Evolutionary conservation across 2,888 invertebrate species (phyloP).

Genomic region (Trichogramma evanescens): DNA sequence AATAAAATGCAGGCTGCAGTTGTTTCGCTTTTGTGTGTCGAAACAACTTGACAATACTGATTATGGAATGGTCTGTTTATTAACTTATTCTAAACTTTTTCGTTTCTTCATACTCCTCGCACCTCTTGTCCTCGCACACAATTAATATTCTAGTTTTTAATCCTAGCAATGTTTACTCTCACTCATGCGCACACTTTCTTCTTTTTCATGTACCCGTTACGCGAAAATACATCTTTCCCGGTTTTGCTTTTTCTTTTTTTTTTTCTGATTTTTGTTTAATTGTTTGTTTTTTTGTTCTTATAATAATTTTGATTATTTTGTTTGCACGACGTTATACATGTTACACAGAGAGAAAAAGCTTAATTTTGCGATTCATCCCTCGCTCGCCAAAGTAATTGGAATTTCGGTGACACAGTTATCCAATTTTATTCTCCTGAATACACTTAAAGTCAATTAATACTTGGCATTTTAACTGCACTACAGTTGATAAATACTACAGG

Average conservation of each 20-base stretch:
- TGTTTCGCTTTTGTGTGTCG: not conserved
- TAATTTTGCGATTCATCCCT: not conserved
- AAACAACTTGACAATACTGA: conserved; percentile 39
- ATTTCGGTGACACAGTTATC: no score
- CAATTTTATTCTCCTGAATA: no score
- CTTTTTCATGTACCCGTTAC: not conserved
- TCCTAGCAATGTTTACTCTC: not conserved
- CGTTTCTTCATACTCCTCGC: not conserved
- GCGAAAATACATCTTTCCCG: no score
- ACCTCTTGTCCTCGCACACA: not conserved
- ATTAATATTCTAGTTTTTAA: not conserved
- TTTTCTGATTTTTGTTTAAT: not conserved
- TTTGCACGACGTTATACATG: not conserved
- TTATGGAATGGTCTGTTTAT: conserved; percentile 42
- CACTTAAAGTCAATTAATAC: no score
- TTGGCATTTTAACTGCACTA: no score
- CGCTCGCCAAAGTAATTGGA: no score
- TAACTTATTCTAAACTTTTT: not conserved
- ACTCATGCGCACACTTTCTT: not conserved
- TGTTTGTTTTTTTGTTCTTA: not conserved
- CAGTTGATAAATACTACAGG: no score
- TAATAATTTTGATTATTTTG: not conserved
- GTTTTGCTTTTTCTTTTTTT: not conserved
- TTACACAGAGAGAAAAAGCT: not conserved
- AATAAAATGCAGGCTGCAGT: conserved; percentile 27